Base-by-base conservation (phyloP, 2,888 invertebrate species). In the Pelosia muscerda region DNA sequence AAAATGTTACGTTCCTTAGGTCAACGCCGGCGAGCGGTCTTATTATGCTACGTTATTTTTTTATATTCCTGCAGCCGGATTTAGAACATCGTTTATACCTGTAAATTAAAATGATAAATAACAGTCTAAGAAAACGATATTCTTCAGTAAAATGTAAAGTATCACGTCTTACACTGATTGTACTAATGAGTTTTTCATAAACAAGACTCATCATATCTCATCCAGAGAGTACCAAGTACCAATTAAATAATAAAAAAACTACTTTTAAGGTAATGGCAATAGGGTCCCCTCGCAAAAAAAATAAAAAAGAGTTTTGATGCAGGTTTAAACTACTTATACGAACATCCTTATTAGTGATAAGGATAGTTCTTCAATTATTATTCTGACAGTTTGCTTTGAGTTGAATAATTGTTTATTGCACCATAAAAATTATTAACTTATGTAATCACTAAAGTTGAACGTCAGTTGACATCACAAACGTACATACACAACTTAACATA, bases 391-490 rank as follows among this genome's bases (percentile, higher is more conserved):
- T 61, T 25, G 19, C 23, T 26, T 49, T 25, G 25, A 34, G 19
- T 2, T 38, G 9, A 28, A 57, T 57, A 42, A 31, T 31, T 11
- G 22, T 26, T 61, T 49, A 61, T 61, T 61, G n/a, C 61, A 10
- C 31, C 25, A 59, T 23, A 19, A 28, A 53, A 53, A 53, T 53
- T 9, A 34, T 34, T 42, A 23, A 59, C 25, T 54, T 54, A 53
- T 54, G 53, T 34, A 65, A 59, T 4, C 13, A 13, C 34, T 31
- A 22, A 54, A 65, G 53, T 65, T 53, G 6, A n/a, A 60, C 19
- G 26, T 22, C 26, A 53, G 13, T 34, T 2, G 19, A 53, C 49
- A 57, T 2, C 15, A n/a, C 22, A 2, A 22, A 11, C 8, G 13
- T 23, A 67, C 22, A 23, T 55, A 38, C 31, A 38, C 38, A 58